These are phyloP conservation scores for Parasteatoda tepidariorum DNA, from an alignment of 1,140 invertebrate genomes.

Conservation along the genomic window DNA sequence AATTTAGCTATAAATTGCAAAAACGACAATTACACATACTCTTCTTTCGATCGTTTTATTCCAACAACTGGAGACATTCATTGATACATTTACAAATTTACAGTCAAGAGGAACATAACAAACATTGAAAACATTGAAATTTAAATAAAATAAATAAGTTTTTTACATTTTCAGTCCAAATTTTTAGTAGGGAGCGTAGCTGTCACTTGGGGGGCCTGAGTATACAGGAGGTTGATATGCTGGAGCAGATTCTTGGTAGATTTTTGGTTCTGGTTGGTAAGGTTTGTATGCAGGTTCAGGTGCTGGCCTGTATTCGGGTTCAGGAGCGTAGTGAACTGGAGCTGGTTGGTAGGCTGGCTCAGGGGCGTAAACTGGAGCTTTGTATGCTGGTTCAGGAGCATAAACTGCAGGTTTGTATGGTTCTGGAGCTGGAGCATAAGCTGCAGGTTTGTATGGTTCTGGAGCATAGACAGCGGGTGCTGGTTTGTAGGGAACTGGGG, in stretches of 20 bases:
- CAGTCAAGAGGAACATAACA: neutral
- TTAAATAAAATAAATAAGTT: slow-evolving; percentile 20
- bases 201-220: neutral
- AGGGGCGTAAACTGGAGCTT: slow-evolving; percentile 1
- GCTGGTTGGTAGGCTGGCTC: neutral
- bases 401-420: neutral
- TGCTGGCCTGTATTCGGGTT: neutral
- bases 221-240: neutral
- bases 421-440: slow-evolving; percentile 5
- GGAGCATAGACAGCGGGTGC: slow-evolving; percentile 31
- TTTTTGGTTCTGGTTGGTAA: neutral
- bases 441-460: neutral
- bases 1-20: too few species aligned
- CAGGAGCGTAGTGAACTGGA: neutral
- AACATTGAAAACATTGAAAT: slow-evolving; percentile 16
- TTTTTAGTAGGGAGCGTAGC: slow-evolving; percentile 27
- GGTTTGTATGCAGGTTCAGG: neutral
- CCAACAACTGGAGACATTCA: too few species aligned
- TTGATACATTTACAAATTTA: too few species aligned
- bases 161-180: neutral
- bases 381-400: neutral
- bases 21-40: too few species aligned
- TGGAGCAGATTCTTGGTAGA: neutral
- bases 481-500: slow-evolving; percentile 9
- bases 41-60: too few species aligned